Evolutionary conservation across 2,113 vertebrate species (phyloP).

Genomic region (Pseudolaguvia tuberculata): DNA sequence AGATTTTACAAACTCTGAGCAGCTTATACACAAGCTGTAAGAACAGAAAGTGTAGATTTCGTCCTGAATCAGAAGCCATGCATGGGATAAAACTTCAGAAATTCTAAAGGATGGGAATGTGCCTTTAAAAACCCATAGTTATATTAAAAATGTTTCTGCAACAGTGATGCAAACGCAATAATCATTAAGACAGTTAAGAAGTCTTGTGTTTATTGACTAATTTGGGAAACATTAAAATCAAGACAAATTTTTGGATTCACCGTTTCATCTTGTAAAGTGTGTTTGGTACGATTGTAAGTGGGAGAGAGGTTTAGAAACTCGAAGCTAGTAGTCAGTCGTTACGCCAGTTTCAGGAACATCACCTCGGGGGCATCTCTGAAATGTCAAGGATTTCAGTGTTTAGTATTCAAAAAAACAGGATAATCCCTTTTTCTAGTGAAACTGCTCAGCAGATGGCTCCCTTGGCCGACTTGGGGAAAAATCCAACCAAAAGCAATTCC

Average conservation of each 20-base stretch:
- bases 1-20: conserved; percentile 34
- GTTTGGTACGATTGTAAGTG: not conserved
- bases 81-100: conserved; percentile 54
- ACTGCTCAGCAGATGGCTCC: conserved; percentile 34
- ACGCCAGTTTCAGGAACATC: conserved; percentile 52
- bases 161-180: conserved; percentile 11
- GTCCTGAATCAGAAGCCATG: conserved; percentile 58
- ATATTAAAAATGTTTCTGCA: not conserved
- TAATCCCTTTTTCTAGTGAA: not conserved
- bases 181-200: not conserved
- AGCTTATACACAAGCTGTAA: conserved; percentile 31
- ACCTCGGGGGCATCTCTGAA: conserved; percentile 11
- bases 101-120: conserved; percentile 21
- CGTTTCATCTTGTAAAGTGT: not conserved
- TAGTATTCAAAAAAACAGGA: conserved; percentile 6
- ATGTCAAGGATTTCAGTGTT: conserved; percentile 35
- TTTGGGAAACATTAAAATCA: not conserved
- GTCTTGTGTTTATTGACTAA: not conserved
- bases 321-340: conserved; percentile 57
- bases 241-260: not conserved
- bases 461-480: not conserved
- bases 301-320: not conserved
- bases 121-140: not conserved
- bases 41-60: conserved; percentile 39
- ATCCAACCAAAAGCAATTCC: not conserved